phyloP scores from a whole-genome alignment of 2,113 vertebrate species.

The Corapipo altera region DNA sequence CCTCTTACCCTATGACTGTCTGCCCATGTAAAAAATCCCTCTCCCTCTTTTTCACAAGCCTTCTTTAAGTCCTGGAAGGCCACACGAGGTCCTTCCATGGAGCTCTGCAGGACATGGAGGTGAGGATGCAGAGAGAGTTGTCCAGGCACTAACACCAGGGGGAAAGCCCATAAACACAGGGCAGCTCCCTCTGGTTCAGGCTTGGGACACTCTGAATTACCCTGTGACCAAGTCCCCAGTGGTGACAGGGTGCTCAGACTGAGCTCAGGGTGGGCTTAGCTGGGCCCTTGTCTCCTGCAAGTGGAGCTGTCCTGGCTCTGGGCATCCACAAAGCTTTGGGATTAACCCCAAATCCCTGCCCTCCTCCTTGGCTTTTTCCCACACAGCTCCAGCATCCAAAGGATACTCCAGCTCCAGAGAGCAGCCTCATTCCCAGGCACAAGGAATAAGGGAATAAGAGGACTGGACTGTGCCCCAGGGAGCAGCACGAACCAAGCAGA shows the following conservation, averaged over 20 bases:
- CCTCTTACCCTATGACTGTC: background rate
- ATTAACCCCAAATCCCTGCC: background rate
- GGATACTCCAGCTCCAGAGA: background rate
- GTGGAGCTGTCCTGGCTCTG: background rate
- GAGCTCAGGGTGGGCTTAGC: background rate
- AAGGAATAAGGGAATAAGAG: background rate
- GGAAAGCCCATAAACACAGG: background rate
- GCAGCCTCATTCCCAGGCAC: background rate
- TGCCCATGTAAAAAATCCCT: background rate
- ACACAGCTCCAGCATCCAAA: background rate
- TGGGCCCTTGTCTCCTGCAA: background rate
- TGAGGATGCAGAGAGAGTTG: background rate
- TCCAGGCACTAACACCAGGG: background rate
- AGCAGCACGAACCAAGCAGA: background rate
- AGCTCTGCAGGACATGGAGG: background rate
- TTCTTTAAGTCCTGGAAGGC: background rate
- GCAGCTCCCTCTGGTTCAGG: background rate
- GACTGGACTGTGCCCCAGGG: background rate
- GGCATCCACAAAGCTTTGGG: background rate
- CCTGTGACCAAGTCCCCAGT: background rate
- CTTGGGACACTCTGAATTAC: accelerated
- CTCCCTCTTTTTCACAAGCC: background rate
- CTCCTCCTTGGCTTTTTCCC: background rate
- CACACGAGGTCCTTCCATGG: background rate
- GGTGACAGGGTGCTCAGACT: accelerated